These are phyloP conservation scores for Idris sp. DNA, from an alignment of 1,140 invertebrate species.

Conservation along the genomic window DNA sequence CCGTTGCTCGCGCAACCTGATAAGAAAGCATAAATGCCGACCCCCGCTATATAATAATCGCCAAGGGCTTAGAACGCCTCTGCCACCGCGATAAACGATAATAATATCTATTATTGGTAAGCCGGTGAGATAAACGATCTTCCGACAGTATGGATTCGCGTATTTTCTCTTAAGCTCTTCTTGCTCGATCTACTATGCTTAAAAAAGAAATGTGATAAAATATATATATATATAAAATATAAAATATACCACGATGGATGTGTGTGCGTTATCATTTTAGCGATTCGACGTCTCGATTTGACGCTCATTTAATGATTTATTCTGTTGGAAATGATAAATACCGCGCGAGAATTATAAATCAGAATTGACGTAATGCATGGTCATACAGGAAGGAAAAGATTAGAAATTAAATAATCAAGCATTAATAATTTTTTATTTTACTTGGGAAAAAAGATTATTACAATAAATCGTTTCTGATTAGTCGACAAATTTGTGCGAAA, in stretches of 20 bases:
- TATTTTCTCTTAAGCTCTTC: conserved; percentile 56
- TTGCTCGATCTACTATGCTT: neutral
- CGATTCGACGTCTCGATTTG: conserved; percentile 8
- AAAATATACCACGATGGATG: conserved; percentile 8
- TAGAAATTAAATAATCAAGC: no score
- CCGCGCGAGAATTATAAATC: neutral
- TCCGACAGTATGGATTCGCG: conserved; percentile 51
- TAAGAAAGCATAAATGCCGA: conserved; percentile 62
- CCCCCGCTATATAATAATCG: conserved; percentile 54
- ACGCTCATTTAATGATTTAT: conserved; percentile 14
- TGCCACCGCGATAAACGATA: conserved; percentile 65
- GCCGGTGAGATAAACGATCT: conserved; percentile 62
- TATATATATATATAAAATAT: no score
- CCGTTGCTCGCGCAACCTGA: conserved; percentile 52
- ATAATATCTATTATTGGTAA: conserved; percentile 69
- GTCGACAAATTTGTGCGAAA: no score
- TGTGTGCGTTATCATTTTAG: conserved; percentile 23
- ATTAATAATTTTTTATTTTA: no score
- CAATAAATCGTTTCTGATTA: no score
- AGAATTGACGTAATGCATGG: conserved; percentile 1
- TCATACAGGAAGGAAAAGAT: neutral
- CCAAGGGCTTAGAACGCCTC: conserved; percentile 56
- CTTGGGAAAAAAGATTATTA: no score
- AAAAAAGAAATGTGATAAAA: no score
- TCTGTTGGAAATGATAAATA: neutral